Evolutionary conservation across 2,113 vertebrate species (phyloP), one percentile per base, ranked within the genome.

Genomic region (Vanacampus margaritifer): DNA sequence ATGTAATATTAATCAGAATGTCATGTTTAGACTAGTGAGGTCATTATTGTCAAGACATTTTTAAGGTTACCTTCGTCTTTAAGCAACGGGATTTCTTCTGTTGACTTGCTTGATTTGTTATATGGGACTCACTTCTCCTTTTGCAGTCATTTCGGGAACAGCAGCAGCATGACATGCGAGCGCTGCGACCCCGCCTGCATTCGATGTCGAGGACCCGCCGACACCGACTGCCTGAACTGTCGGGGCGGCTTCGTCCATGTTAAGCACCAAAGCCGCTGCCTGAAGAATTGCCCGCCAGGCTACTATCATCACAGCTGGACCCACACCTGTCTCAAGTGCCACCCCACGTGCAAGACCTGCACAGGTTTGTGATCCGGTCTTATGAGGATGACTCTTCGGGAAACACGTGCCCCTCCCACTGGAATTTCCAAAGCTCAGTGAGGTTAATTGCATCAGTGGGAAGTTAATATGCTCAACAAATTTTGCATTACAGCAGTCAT

Each of bases 301-400:
- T 91, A 93, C 90, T 94, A 92, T 0, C 70, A 72, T 39, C 86
- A 89, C 41, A 71, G 65, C 1, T 43, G 35, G 2, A 59, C 80
- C 1, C 86, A 76, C 0, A 69, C 78, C 67, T 98, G 97, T 74
- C 87, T 91, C 73, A 91, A 86, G 67, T 96, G 97, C 78, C 93
- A 98, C 32, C 86, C 94, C 1, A 93, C 91, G 43, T 99, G 97
- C 74, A 89, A 74, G 13, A 92, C 91, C 7, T 98, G 96, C 72
- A 36, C 16, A 23, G 35, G 48, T 75, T 17, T 43, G 65, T 43
- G 6, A 26, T 28, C 36, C n/a, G n/a, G 6, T 65, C 11, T 35
- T 13, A 17, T 57, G 1, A 73, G 14, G 16, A 63, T n/a, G 7
- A 64, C 43, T 65, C 19, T 0, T 39, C 6, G 11, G 7, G 10